These are phyloP conservation scores for Clamator glandarius DNA, from an alignment of 2,797 vertebrate species.

Conservation along the genomic window DNA sequence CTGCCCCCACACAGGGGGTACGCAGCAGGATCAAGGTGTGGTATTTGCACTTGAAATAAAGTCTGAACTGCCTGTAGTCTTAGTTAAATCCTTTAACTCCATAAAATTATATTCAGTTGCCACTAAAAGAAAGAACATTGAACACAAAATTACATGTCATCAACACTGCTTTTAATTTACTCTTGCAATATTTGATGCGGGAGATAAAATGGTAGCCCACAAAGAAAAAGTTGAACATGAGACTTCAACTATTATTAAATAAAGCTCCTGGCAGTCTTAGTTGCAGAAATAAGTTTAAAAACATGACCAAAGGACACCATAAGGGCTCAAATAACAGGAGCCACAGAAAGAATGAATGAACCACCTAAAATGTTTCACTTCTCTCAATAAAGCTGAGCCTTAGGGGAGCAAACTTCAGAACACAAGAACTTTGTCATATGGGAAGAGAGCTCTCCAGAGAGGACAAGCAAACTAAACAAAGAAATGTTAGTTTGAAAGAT, in stretches of 20 bases:
- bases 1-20: not conserved
- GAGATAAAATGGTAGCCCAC: constrained; percentile 57
- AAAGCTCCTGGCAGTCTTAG: constrained; percentile 51
- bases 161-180: constrained; percentile 48
- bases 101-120: not conserved
- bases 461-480: constrained; percentile 57
- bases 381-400: constrained; percentile 68
- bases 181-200: constrained; percentile 45
- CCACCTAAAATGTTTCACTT: constrained; percentile 65
- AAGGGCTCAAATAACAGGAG: constrained; percentile 60
- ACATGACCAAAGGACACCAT: constrained; percentile 59
- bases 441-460: constrained; percentile 57
- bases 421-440: constrained; percentile 54
- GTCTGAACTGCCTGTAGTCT: not conserved
- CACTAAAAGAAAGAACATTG: not conserved
- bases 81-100: constrained; percentile 17
- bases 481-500: constrained; percentile 51
- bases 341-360: constrained; percentile 70
- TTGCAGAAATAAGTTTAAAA: constrained; percentile 66
- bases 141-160: constrained; percentile 20
- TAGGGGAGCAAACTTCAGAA: constrained; percentile 50
- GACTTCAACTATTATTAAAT: constrained; percentile 61
- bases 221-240: constrained; percentile 49
- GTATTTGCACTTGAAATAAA: constrained; percentile 26
- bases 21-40: not conserved